Percentiles rank a stretch among this genome's conserved stretches.
Conservation (phyloP, 2,113 vertebrate genomes). For the Campylomormyrus tamandua region DNA sequence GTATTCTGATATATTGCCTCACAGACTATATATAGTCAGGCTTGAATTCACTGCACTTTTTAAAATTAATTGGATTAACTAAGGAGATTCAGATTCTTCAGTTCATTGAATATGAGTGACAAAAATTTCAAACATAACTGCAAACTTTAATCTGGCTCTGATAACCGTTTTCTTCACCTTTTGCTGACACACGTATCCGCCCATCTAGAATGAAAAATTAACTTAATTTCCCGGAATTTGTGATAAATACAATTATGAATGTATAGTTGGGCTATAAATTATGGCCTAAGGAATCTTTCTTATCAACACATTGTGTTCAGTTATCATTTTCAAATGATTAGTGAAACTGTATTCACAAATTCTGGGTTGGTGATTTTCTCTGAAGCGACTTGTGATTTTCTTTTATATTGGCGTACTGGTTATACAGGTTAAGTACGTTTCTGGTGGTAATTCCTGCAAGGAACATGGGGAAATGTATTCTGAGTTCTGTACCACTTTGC, state of each 20-base stretch:
- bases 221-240: neutral
- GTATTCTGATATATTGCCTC: neutral
- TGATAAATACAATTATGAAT: neutral
- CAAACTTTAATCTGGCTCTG: neutral
- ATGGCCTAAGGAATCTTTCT: neutral
- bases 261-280: neutral
- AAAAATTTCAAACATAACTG: neutral
- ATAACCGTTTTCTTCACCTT: neutral
- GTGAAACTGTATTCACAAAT: neutral
- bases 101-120: neutral
- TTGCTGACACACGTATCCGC: neutral
- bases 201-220: neutral
- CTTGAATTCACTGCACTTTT: constrained; percentile 6
- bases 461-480: neutral
- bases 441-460: neutral
- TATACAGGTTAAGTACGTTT: neutral
- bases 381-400: neutral
- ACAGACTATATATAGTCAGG: neutral
- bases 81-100: neutral
- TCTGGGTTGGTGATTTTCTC: neutral
- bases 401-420: neutral
- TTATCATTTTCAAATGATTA: neutral
- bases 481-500: neutral
- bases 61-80: neutral
- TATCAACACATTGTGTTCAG: neutral